Conservation (phyloP, 1,140 invertebrate species). For the Copidosoma floridanum region DNA sequence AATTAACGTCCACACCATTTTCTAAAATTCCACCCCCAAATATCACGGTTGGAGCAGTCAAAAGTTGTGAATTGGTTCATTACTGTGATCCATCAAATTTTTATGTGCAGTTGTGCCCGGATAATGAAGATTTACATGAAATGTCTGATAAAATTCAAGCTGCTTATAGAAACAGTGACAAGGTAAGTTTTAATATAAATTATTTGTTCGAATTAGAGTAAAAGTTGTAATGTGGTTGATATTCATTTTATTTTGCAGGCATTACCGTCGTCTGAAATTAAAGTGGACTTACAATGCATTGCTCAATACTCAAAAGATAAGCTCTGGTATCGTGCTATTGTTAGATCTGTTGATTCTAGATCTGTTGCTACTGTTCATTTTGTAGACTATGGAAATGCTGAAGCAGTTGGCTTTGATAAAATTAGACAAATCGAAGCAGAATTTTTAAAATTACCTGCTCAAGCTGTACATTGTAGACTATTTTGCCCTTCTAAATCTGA, state of each 20-base stretch:
- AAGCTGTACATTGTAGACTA: slow-evolving; percentile 50
- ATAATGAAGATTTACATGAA: slow-evolving; percentile 44
- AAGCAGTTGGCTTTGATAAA: slow-evolving; percentile 37
- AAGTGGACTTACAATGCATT: slow-evolving; percentile 45
- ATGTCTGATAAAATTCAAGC: slow-evolving; percentile 49
- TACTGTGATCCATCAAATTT: slow-evolving; percentile 51
- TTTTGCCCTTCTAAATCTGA: slow-evolving; percentile 32
- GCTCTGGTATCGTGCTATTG: slow-evolving; percentile 59
- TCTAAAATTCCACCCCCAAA: slow-evolving; percentile 33
- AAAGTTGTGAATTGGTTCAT: slow-evolving; percentile 43
- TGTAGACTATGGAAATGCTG: slow-evolving; percentile 60
- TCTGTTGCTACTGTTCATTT: slow-evolving; percentile 50
- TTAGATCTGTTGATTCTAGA: slow-evolving; percentile 49
- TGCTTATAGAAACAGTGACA: slow-evolving; percentile 38
- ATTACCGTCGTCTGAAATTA: slow-evolving; percentile 29
- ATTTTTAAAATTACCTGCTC: slow-evolving; percentile 40
- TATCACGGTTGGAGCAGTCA: slow-evolving; percentile 36
- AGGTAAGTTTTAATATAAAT: slow-evolving; percentile 18
- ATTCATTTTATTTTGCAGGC: slow-evolving; percentile 4
- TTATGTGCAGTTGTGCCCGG: slow-evolving; percentile 51
- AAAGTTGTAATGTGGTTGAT: too few relatives aligned
- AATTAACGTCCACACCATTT: slow-evolving; percentile 5
- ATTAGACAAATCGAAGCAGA: slow-evolving; percentile 46
- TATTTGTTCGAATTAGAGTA: too few relatives aligned
- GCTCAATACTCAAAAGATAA: slow-evolving; percentile 59